phyloP scores from a whole-genome alignment of 2,888 invertebrate genomes.

The Cantharis lateralis region DNA sequence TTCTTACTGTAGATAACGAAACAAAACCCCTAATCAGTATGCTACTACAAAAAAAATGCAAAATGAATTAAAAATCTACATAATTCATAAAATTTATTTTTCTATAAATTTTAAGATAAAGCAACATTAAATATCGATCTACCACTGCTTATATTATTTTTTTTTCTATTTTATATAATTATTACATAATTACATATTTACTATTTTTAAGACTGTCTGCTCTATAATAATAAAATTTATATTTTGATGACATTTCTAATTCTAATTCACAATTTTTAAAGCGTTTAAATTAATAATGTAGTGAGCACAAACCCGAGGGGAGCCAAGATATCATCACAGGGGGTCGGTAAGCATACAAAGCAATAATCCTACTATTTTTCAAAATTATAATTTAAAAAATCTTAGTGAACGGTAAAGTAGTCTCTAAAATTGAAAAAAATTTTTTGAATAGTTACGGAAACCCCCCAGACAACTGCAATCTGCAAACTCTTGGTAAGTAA shows the following conservation, averaged over 20 bases:
- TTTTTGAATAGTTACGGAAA: no score
- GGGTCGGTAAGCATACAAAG: no score
- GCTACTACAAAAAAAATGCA: neutral
- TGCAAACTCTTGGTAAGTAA: no score
- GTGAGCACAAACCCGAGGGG: neutral
- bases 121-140: neutral
- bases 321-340: no score
- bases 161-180: neutral
- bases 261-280: neutral
- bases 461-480: no score
- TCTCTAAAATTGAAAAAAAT: no score
- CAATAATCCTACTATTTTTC: no score
- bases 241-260: neutral
- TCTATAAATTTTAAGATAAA: neutral
- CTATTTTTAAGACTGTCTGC: neutral
- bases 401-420: no score
- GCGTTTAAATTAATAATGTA: neutral
- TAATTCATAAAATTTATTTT: neutral
- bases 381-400: no score
- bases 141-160: neutral
- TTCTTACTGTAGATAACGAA: neutral
- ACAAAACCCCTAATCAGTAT: neutral
- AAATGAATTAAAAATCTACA: neutral
- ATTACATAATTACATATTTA: neutral
- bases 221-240: conserved; percentile 3